A percentile compares a stretch with the other conserved stretches of the same genome.
Conservation (phyloP, 2,113 vertebrate species). For the Mixornis gularis region DNA sequence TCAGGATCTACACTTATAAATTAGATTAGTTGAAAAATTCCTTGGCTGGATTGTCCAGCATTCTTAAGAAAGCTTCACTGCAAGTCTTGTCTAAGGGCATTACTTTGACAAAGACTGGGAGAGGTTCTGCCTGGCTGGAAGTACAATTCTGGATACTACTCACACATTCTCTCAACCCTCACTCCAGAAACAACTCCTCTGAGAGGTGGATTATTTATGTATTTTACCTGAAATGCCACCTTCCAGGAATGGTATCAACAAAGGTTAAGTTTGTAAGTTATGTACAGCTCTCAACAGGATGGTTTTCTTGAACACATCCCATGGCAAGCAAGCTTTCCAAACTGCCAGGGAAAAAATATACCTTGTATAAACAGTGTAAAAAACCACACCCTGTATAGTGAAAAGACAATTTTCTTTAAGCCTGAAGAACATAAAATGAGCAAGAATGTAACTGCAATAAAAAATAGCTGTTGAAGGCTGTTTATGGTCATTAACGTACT, state of each 20-base stretch:
- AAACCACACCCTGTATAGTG: background rate
- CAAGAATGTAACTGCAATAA: background rate
- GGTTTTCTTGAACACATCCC: background rate
- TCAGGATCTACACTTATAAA: background rate
- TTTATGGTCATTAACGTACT: background rate
- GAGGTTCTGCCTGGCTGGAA: background rate
- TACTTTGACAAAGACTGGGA: background rate
- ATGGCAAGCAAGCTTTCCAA: background rate
- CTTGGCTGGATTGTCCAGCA: background rate
- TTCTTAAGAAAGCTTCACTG: background rate
- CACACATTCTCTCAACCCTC: background rate
- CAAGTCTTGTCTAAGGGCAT: background rate
- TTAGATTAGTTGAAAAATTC: background rate
- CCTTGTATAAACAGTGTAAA: background rate
- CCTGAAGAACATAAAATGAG: background rate
- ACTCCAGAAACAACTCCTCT: background rate
- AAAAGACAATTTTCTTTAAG: background rate
- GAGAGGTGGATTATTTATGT: background rate
- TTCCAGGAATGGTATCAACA: background rate
- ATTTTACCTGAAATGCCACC: background rate
- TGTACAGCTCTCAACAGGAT: background rate
- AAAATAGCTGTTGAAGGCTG: background rate
- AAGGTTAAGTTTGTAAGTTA: background rate
- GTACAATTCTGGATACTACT: background rate
- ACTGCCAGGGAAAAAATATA: background rate